Percentiles rank a stretch among this genome's conserved stretches.
These are phyloP conservation scores for Cynopterus brachyotis DNA, from an alignment of 2,113 vertebrate genomes.

Conservation along the genomic window DNA sequence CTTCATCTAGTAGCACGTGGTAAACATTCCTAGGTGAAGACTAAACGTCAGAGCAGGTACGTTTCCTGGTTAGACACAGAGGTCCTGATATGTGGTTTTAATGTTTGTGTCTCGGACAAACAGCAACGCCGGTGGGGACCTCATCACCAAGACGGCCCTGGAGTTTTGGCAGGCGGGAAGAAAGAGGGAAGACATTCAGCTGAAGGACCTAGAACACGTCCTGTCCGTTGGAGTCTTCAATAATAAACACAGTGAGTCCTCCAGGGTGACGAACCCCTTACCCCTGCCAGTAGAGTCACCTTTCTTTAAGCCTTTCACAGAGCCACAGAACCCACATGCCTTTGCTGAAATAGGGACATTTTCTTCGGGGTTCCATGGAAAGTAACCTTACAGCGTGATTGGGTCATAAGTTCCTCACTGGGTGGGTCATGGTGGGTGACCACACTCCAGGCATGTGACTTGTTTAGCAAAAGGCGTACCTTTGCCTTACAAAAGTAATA, in stretches of 20 bases:
- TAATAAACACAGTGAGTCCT: constrained; percentile 92
- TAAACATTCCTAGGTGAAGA: neutral
- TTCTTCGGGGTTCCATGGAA: neutral
- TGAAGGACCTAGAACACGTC: constrained; percentile 88
- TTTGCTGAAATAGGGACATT: neutral
- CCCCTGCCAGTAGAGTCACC: neutral
- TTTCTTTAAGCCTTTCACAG: neutral
- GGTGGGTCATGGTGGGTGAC: neutral
- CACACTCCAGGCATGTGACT: neutral
- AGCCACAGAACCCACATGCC: neutral
- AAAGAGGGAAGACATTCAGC: constrained; percentile 89
- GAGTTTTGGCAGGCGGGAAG: constrained; percentile 91
- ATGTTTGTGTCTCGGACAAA: neutral
- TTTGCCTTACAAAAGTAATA: neutral
- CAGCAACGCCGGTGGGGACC: constrained; percentile 94
- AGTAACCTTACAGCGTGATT: neutral
- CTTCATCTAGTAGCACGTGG: neutral
- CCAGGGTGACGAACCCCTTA: accelerated
- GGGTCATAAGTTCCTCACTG: neutral
- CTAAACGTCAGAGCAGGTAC: neutral
- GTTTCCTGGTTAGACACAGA: neutral
- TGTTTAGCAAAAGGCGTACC: neutral
- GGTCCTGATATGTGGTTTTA: neutral
- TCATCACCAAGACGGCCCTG: constrained; percentile 88
- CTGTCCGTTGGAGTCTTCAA: constrained; percentile 92